A percentile compares a stretch with the other conserved stretches of the same genome.
Evolutionary conservation across 2,113 vertebrate species (phyloP).

Genomic region (Crypturellus undulatus): DNA sequence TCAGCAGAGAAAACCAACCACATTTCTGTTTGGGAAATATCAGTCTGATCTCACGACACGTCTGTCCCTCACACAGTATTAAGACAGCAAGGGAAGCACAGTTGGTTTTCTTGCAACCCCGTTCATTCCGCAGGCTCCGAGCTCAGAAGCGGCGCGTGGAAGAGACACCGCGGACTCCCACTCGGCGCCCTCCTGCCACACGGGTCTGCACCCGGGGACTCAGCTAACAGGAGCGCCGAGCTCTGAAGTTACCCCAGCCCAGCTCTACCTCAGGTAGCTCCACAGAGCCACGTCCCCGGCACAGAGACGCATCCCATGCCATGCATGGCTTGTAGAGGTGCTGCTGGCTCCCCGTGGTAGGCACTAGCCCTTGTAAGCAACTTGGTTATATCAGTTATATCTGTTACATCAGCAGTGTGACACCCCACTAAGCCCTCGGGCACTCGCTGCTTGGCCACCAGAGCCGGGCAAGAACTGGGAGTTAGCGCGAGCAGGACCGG

Average conservation of each 20-base stretch:
- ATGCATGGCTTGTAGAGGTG: neutral
- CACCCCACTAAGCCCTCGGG: neutral
- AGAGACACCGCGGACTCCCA: neutral
- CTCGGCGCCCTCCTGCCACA: no score
- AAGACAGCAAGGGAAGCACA: neutral
- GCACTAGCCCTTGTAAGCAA: neutral
- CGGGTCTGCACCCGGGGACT: no score
- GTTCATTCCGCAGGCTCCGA: neutral
- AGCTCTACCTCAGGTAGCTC: neutral
- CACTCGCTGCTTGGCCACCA: neutral
- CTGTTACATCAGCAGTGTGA: neutral
- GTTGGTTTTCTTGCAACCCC: neutral
- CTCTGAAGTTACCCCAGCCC: neutral
- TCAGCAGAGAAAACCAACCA: slow-evolving; percentile 20
- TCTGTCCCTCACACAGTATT: neutral
- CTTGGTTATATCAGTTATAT: neutral
- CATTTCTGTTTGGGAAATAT: neutral
- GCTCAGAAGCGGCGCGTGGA: neutral
- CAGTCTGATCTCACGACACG: neutral
- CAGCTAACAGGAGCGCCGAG: no score
- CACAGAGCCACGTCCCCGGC: neutral
- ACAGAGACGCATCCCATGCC: neutral
- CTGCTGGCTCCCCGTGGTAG: neutral
- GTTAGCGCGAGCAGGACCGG: accelerated
- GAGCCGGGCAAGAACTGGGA: neutral